These are phyloP conservation scores for Pavo muticus DNA, from an alignment of 2,113 vertebrate genomes.

Conservation along the genomic window DNA sequence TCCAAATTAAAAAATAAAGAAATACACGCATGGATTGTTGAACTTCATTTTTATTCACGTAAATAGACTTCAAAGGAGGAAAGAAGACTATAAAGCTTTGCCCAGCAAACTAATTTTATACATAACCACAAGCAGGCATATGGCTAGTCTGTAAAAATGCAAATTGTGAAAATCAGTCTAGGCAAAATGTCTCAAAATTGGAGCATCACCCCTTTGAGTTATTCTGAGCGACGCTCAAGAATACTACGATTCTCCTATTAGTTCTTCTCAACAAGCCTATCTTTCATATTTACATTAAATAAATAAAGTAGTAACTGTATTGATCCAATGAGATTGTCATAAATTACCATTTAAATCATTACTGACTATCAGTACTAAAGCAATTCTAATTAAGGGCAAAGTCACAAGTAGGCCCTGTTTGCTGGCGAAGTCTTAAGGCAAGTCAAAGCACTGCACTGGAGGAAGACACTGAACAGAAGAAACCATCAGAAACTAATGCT, in stretches of 20 bases:
- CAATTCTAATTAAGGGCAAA: background rate
- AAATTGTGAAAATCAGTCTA: slow-evolving; percentile 47
- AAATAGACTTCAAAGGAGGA: slow-evolving; percentile 50
- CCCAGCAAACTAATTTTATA: slow-evolving; percentile 25
- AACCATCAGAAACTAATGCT: background rate
- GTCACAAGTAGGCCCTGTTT: background rate
- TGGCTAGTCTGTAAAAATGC: slow-evolving; percentile 53
- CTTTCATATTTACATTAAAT: background rate
- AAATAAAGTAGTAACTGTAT: background rate
- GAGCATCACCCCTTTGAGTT: background rate
- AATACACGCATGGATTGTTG: background rate
- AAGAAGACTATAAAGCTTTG: slow-evolving; percentile 40
- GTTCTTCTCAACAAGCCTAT: slow-evolving; percentile 1
- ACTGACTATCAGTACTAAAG: background rate
- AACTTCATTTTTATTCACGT: slow-evolving; percentile 70
- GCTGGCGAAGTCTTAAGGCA: background rate
- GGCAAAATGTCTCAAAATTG: slow-evolving; percentile 59
- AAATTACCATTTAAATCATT: background rate
- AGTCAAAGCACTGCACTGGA: background rate
- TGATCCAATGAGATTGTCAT: background rate
- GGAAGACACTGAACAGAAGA: background rate
- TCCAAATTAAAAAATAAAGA: background rate
- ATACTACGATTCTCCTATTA: slow-evolving; percentile 8
- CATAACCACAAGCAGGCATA: slow-evolving; percentile 61
- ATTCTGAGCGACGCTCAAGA: background rate